Conservation (phyloP, 2,113 vertebrate genomes). For the Bolborhynchus lineola region DNA sequence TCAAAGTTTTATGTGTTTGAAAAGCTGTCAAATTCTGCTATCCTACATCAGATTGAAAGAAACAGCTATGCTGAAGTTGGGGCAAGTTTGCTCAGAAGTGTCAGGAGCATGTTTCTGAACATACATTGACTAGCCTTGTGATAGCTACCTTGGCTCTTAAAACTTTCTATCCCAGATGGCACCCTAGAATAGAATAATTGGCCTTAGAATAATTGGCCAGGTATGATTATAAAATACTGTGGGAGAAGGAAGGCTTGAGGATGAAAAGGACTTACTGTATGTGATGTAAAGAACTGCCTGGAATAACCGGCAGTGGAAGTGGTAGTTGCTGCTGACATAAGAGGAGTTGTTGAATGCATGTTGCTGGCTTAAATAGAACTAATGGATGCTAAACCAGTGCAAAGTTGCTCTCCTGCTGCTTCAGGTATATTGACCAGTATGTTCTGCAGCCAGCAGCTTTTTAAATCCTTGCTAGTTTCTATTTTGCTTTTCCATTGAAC, state of each 20-base stretch:
- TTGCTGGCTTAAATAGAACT: background rate
- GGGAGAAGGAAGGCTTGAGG: background rate
- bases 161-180: background rate
- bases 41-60: background rate
- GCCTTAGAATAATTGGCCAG: background rate
- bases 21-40: background rate
- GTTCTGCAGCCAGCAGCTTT: background rate
- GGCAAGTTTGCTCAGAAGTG: background rate
- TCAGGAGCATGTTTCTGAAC: background rate
- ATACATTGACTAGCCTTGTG: background rate
- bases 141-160: background rate
- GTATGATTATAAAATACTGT: background rate
- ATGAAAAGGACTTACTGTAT: background rate
- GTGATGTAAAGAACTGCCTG: background rate
- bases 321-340: background rate
- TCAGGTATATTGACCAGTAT: background rate
- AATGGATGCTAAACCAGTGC: background rate
- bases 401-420: background rate
- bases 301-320: background rate
- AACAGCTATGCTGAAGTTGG: background rate
- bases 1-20: background rate
- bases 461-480: background rate
- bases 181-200: too few species aligned
- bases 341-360: background rate
- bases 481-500: background rate